These are phyloP conservation scores for Silurus aristotelis DNA, from an alignment of 2,797 vertebrate genomes.

Conservation along the genomic window DNA sequence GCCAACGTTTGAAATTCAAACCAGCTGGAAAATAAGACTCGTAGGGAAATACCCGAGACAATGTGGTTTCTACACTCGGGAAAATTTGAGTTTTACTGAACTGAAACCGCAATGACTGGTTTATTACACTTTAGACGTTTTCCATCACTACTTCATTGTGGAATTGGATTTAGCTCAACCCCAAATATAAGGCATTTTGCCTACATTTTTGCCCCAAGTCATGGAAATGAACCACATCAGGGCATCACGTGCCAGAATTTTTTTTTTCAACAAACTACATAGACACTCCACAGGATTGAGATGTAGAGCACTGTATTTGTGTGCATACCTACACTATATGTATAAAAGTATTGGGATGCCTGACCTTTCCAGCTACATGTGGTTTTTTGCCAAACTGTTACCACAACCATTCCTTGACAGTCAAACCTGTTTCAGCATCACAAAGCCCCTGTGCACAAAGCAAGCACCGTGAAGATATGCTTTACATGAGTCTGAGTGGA, in stretches of 20 bases:
- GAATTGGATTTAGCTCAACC: constrained; percentile 17
- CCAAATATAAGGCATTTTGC: constrained; percentile 14
- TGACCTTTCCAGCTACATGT: too few species aligned
- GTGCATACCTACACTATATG: not conserved
- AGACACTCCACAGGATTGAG: constrained; percentile 1
- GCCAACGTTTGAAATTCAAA: not conserved
- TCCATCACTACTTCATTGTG: constrained; percentile 14
- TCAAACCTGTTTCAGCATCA: too few species aligned
- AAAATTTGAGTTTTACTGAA: constrained; percentile 29
- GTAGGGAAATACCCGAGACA: not conserved
- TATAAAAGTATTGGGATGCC: too few species aligned
- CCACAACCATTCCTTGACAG: too few species aligned
- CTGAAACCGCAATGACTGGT: constrained; percentile 10
- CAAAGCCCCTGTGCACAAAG: too few species aligned
- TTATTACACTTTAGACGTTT: constrained; percentile 24
- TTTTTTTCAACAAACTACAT: not conserved
- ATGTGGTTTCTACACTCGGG: constrained; percentile 28
- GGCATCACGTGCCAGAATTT: constrained; percentile 12
- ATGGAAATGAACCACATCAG: constrained; percentile 29
- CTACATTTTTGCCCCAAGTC: constrained; percentile 12
- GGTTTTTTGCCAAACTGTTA: too few species aligned
- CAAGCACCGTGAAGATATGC: too few species aligned
- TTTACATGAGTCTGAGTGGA: too few species aligned
- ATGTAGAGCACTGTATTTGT: not conserved
- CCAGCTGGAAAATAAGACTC: constrained; percentile 7